A percentile compares a stretch with the other conserved stretches of the same genome.
Conservation (phyloP, 92 coral and sea anemone species). For the Porites evermanni region DNA sequence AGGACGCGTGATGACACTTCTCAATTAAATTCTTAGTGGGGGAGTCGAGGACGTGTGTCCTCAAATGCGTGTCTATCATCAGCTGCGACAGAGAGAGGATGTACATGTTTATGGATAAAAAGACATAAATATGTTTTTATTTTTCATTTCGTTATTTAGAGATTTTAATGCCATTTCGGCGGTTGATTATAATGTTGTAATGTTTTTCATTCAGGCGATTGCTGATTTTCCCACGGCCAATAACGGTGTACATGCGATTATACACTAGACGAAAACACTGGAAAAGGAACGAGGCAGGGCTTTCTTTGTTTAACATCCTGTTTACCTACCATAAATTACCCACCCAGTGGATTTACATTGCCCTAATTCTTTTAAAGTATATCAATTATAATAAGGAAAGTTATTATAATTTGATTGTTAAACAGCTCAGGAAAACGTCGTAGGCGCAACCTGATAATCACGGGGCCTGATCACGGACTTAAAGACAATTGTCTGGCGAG, state of each 20-base stretch:
- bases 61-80: constrained; percentile 37
- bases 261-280: not conserved
- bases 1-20: constrained; percentile 34
- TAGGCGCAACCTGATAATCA: constrained; percentile 7
- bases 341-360: constrained; percentile 14
- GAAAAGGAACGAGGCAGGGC: not conserved
- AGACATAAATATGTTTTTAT: not conserved
- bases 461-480: not conserved
- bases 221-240: not conserved
- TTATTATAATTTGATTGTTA: not conserved
- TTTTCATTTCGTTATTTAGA: constrained; percentile 15
- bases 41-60: constrained; percentile 12
- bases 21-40: constrained; percentile 43
- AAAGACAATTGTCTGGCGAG: constrained; percentile 40
- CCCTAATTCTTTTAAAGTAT: constrained; percentile 4
- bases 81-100: not conserved
- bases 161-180: not conserved
- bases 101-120: not conserved
- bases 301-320: not conserved
- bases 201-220: not conserved
- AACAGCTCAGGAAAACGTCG: constrained; percentile 38
- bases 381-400: constrained; percentile 23
- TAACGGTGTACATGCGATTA: too few relatives aligned
- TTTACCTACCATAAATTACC: not conserved
- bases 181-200: not conserved